Evolutionary conservation across 2,888 invertebrate species (phyloP).

Genomic region (Maniola hyperantus): DNA sequence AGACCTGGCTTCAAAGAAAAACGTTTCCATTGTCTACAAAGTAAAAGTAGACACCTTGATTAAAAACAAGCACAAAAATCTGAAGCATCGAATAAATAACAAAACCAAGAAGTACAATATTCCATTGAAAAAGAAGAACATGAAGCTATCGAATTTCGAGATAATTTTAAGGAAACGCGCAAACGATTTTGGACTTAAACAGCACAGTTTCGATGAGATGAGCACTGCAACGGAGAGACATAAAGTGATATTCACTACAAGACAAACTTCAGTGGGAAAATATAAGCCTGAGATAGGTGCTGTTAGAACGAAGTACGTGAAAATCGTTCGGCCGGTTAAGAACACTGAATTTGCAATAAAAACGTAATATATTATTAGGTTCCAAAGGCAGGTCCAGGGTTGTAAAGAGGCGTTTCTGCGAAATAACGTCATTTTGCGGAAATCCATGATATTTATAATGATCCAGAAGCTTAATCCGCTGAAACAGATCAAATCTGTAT

Average conservation of each 20-base stretch:
- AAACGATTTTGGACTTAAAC: constrained; percentile 43
- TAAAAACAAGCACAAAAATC: constrained; percentile 37
- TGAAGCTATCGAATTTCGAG: constrained; percentile 72
- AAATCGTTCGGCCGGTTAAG: constrained; percentile 60
- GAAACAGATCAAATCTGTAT: too few species aligned
- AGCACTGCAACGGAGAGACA: constrained; percentile 53
- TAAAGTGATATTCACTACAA: constrained; percentile 46
- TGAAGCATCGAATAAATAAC: constrained; percentile 44
- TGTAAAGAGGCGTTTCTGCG: too few species aligned
- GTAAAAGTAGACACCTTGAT: constrained; percentile 57
- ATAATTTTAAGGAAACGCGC: constrained; percentile 60
- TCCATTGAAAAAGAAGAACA: constrained; percentile 68
- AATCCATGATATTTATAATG: too few species aligned
- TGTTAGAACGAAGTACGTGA: constrained; percentile 59
- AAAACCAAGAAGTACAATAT: constrained; percentile 67
- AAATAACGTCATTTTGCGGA: too few species aligned
- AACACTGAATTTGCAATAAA: constrained; percentile 59
- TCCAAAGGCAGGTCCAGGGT: too few species aligned
- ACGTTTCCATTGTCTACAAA: constrained; percentile 59
- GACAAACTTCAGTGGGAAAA: constrained; percentile 54
- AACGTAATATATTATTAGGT: constrained; percentile 25
- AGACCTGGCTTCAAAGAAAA: constrained; percentile 54
- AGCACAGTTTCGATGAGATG: constrained; percentile 38
- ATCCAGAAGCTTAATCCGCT: too few species aligned
- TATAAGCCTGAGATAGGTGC: constrained; percentile 62